These are phyloP conservation scores for Tetrax tetrax DNA, from an alignment of 2,113 vertebrate genomes.

Conservation along the genomic window DNA sequence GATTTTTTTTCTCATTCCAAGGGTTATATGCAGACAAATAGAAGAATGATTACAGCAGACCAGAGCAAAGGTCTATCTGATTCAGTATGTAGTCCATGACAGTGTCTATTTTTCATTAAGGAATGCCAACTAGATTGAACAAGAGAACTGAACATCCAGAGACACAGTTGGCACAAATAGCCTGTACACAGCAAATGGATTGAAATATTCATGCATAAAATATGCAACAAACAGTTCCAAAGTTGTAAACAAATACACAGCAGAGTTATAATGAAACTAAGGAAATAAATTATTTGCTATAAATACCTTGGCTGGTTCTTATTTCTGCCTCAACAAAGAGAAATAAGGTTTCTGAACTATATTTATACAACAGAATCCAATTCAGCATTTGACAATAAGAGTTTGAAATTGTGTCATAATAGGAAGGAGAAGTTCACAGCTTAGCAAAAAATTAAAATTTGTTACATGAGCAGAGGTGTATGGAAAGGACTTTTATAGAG, in stretches of 20 bases:
- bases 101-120: background rate
- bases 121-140: background rate
- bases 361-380: background rate
- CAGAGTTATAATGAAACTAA: background rate
- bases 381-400: background rate
- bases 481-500: background rate
- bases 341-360: background rate
- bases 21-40: background rate
- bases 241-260: background rate
- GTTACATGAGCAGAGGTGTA: background rate
- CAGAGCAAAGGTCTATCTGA: background rate
- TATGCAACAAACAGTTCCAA: background rate
- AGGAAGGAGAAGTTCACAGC: background rate
- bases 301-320: conserved; percentile 1
- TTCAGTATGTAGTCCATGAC: background rate
- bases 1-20: background rate
- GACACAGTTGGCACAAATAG: background rate
- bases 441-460: background rate
- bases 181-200: background rate
- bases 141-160: background rate
- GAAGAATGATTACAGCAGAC: background rate
- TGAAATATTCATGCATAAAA: conserved; percentile 18
- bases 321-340: background rate
- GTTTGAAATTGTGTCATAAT: background rate
- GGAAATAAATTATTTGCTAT: background rate